Base-by-base conservation (phyloP, 2,888 invertebrate genomes). In the Oxyteleia sp. region DNA sequence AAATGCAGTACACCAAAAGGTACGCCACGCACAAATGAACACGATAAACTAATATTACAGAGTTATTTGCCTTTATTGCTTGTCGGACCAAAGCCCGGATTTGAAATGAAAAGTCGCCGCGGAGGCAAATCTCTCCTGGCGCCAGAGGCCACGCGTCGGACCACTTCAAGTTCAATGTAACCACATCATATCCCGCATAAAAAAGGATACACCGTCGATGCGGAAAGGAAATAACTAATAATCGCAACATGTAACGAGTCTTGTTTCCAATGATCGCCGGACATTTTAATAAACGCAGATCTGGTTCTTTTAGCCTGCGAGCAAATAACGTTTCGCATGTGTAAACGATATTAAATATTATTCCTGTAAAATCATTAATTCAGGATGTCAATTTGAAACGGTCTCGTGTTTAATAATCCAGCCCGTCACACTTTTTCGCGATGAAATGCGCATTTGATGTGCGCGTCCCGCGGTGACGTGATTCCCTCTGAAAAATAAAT, bases 401-500 rank as follows among this genome's bases (percentile, higher is more conserved):
- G 47, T 63, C 76, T 71, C 43, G 76, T 38, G 59, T 82, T 78
- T 68, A 72, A 78, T 74, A 83, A 83, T 78, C 63, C 66, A 49
- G 53, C 7, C 61, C 18, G 61, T 68, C 59, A 68, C 49, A 63
- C 55, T 69, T 66, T 63, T 51, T 43, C 15, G 51, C 26, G 69
- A n/a, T n/a, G n/a, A n/a, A n/a, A n/a, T n/a, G n/a, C n/a, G n/a
- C n/a, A n/a, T n/a, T n/a, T n/a, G n/a, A n/a, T n/a, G n/a, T n/a
- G n/a, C n/a, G 41, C 32, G 26, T 43, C 41, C 29, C 87, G 85
- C 86, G 84, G 84, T 86, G 87, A 87, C 87, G 89, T 86, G 87
- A 86, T 89, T 87, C 87, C 85, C 87, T 88, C 87, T 88, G 89
- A 88, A 90, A 90, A 90, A 90, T 90, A 88, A 88, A 90, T 88